A percentile compares a stretch with the other conserved stretches of the same genome.
Conservation (phyloP, 2,888 invertebrate species). For the Smittia aterrima region DNA sequence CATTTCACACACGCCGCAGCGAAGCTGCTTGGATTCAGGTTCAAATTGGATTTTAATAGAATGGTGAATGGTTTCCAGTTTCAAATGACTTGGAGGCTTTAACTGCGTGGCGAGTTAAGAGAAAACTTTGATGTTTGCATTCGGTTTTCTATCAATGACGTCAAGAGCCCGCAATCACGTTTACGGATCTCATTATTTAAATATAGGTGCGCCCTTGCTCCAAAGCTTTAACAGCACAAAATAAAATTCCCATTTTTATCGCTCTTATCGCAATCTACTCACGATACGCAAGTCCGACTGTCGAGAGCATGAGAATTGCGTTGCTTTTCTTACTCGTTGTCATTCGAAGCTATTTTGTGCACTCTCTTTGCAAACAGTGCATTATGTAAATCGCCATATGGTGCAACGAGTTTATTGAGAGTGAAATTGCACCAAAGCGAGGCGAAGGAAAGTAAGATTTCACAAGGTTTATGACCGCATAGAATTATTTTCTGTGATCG, state of each 20-base stretch:
- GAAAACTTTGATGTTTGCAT: background rate
- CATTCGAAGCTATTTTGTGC: background rate
- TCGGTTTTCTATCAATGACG: background rate
- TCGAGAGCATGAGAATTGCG: background rate
- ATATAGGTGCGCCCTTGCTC: background rate
- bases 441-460: no score
- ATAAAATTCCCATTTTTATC: background rate
- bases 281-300: background rate
- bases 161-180: background rate
- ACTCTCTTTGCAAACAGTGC: background rate
- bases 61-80: slow-evolving; percentile 16
- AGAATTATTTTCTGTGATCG: background rate
- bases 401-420: slow-evolving; percentile 33
- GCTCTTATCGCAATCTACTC: background rate
- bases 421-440: slow-evolving; percentile 22
- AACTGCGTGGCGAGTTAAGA: no score
- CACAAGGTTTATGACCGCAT: slow-evolving; percentile 21
- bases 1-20: background rate
- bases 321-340: background rate
- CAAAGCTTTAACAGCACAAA: background rate
- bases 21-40: background rate
- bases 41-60: slow-evolving; percentile 34
- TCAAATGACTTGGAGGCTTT: background rate
- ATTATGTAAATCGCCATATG: slow-evolving; percentile 30
- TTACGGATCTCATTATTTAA: background rate